Evolutionary conservation across 2,888 invertebrate species (phyloP).

Genomic region (Polymixis lichenea): DNA sequence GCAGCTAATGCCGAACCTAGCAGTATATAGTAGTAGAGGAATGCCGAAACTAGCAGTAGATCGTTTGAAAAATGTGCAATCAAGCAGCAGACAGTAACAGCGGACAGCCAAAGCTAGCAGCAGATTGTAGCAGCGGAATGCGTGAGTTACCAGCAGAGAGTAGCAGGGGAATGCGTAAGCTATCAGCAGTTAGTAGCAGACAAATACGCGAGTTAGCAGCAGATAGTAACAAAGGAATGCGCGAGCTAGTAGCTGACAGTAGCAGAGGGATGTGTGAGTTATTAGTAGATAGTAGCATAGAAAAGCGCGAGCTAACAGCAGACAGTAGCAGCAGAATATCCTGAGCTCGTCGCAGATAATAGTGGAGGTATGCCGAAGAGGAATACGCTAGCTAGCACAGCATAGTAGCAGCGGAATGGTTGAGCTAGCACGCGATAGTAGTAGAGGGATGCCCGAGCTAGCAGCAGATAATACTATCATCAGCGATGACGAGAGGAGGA

Average conservation of each 20-base stretch:
- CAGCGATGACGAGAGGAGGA: too few species aligned
- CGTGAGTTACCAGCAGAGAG: not conserved
- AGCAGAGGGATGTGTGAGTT: too few species aligned
- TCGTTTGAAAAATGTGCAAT: too few species aligned
- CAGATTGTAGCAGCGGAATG: not conserved
- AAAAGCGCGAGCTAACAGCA: not conserved
- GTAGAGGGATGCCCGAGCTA: not conserved
- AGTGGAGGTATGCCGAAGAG: not conserved
- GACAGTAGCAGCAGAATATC: not conserved
- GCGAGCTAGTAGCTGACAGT: too few species aligned
- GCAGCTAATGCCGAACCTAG: too few species aligned
- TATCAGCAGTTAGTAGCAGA: not conserved
- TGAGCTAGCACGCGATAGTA: not conserved
- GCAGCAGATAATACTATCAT: not conserved
- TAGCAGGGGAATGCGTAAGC: not conserved
- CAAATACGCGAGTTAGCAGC: rapidly evolving
- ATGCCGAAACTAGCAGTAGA: not conserved
- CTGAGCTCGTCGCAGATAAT: not conserved
- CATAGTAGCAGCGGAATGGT: rapidly evolving
- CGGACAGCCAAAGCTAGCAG: not conserved
- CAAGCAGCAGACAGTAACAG: not conserved
- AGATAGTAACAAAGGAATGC: not conserved
- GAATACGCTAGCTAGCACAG: not conserved
- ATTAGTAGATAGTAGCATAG: not conserved
- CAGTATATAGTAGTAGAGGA: not conserved